Conservation (phyloP, 1,140 invertebrate species). For the Manduca sexta region DNA sequence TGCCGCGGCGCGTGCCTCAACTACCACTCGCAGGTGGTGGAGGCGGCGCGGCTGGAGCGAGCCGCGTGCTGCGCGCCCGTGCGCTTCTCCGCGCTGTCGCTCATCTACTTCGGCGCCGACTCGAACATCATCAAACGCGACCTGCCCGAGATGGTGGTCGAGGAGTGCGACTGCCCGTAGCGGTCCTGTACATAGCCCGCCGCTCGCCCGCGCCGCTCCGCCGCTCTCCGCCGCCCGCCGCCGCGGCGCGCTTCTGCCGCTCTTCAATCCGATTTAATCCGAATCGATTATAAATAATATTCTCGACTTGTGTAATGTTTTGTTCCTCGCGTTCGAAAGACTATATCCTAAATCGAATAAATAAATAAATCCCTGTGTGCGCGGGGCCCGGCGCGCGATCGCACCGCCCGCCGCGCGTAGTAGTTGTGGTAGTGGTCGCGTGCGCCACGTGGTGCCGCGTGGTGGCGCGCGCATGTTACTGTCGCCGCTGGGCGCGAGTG, state of each 20-base stretch:
- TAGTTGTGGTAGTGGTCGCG: slow-evolving; percentile 10
- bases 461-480: neutral
- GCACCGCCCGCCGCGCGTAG: slow-evolving; percentile 12
- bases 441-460: slow-evolving; percentile 14
- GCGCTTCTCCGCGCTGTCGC: slow-evolving; percentile 92
- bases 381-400: slow-evolving; percentile 20
- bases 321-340: slow-evolving; percentile 70
- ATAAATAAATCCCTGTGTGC: slow-evolving; percentile 31
- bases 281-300: slow-evolving; percentile 69
- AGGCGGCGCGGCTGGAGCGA: slow-evolving; percentile 89
- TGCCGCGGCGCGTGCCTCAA: slow-evolving; percentile 92
- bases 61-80: slow-evolving; percentile 95
- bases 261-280: slow-evolving; percentile 59
- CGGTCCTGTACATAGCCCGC: slow-evolving; percentile 45
- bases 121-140: slow-evolving; percentile 94
- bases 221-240: slow-evolving; percentile 14
- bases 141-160: slow-evolving; percentile 96
- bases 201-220: slow-evolving; percentile 31
- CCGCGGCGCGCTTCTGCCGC: slow-evolving; percentile 47
- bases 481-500: slow-evolving; percentile 2
- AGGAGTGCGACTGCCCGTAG: slow-evolving; percentile 95
- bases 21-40: slow-evolving; percentile 92
- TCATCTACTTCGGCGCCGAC: slow-evolving; percentile 94
- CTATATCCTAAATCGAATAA: slow-evolving; percentile 61
- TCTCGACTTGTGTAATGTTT: slow-evolving; percentile 69